These are phyloP conservation scores for Cerceris ruficornis DNA, from an alignment of 2,888 invertebrate species.

Conservation along the genomic window DNA sequence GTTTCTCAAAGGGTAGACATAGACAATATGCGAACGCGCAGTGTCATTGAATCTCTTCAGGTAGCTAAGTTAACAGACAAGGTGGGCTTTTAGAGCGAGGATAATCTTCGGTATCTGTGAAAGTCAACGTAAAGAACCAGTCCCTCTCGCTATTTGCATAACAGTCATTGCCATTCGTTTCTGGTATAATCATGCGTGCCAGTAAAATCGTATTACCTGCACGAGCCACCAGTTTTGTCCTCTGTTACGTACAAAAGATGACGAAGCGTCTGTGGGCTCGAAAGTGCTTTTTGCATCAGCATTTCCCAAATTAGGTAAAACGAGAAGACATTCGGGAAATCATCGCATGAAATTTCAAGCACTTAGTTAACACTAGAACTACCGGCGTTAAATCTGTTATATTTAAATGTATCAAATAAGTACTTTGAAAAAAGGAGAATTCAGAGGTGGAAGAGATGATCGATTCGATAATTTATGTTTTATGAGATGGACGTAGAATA, in stretches of 20 bases:
- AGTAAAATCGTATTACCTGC: slow-evolving; percentile 11
- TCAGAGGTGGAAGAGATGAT: too few species aligned
- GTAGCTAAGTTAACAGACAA: background rate
- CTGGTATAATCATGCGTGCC: slow-evolving; percentile 12
- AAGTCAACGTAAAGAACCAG: slow-evolving; percentile 23
- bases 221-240: slow-evolving; percentile 13
- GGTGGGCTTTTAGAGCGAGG: background rate
- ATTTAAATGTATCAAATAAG: too few species aligned
- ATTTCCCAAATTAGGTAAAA: too few species aligned
- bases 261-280: background rate
- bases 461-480: too few species aligned
- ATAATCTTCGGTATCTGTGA: slow-evolving; percentile 3
- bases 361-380: too few species aligned
- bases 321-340: too few species aligned
- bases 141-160: slow-evolving; percentile 30
- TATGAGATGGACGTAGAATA: too few species aligned
- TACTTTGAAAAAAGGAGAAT: too few species aligned
- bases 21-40: background rate
- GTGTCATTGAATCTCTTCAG: background rate
- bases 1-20: too few species aligned
- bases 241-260: background rate
- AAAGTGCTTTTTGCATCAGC: too few species aligned
- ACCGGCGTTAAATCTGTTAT: too few species aligned
- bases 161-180: slow-evolving; percentile 24
- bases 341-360: too few species aligned